These are phyloP conservation scores for Caenorhabditis latens DNA, from an alignment of 1,140 invertebrate genomes.

Conservation along the genomic window DNA sequence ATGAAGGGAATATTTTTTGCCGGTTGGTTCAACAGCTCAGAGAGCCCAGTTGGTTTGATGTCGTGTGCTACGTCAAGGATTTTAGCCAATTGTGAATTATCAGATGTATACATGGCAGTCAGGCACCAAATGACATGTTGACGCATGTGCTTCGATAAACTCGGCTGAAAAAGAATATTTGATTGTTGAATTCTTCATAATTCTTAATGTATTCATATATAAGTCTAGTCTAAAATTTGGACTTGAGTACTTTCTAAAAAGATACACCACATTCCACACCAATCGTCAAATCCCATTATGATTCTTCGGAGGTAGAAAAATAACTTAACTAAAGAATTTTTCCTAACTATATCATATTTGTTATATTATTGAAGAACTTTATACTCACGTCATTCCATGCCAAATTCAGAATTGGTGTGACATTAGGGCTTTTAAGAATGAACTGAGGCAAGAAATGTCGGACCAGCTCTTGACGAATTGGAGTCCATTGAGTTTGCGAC, in stretches of 20 bases:
- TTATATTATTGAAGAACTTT: neutral
- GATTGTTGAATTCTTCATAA: too few relatives aligned
- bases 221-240: too few relatives aligned
- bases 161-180: neutral
- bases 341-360: neutral
- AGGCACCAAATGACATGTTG: slow-evolving; percentile 5
- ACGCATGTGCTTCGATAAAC: slow-evolving; percentile 16
- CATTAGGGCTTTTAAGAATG: slow-evolving; percentile 38
- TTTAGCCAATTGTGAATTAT: slow-evolving; percentile 83
- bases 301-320: too few relatives aligned
- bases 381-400: slow-evolving; percentile 31
- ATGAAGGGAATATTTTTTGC: slow-evolving; percentile 89
- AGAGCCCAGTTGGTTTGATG: slow-evolving; percentile 84
- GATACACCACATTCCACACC: too few relatives aligned
- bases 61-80: slow-evolving; percentile 97
- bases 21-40: slow-evolving; percentile 89
- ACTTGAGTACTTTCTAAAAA: too few relatives aligned
- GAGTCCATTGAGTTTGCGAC: slow-evolving; percentile 6
- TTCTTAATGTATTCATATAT: too few relatives aligned
- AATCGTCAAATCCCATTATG: too few relatives aligned
- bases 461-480: neutral
- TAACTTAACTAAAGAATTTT: too few relatives aligned
- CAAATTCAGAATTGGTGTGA: slow-evolving; percentile 21
- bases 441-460: neutral
- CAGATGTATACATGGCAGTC: neutral